A percentile compares a stretch with the other conserved stretches of the same genome.
These are phyloP conservation scores for Scaptomyza graminum DNA, from an alignment of 1,140 invertebrate species.

Conservation along the genomic window DNA sequence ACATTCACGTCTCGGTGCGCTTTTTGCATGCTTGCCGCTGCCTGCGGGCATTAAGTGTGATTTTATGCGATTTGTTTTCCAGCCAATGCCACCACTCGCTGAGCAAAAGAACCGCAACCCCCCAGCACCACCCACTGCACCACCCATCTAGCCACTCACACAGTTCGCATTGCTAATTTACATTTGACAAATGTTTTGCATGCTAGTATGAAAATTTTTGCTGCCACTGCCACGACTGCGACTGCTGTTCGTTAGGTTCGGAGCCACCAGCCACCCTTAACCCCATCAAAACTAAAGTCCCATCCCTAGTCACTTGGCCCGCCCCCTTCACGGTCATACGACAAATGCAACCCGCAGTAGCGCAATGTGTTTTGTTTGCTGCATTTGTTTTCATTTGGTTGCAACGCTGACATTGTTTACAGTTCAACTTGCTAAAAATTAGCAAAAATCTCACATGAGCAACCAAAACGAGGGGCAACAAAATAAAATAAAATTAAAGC, in stretches of 20 bases:
- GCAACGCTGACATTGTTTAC: conserved; percentile 74
- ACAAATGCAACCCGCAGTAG: conserved; percentile 32
- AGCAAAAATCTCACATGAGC: conserved; percentile 73
- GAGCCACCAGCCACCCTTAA: conserved; percentile 3
- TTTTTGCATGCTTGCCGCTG: conserved; percentile 71
- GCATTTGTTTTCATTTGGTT: conserved; percentile 79
- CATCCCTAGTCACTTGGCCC: not conserved
- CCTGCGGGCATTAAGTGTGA: conserved; percentile 81
- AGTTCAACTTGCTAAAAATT: conserved; percentile 78
- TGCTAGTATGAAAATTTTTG: conserved; percentile 66
- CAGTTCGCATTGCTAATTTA: conserved; percentile 68
- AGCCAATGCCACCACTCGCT: conserved; percentile 39
- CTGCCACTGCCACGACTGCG: conserved; percentile 54
- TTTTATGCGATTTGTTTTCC: conserved; percentile 76
- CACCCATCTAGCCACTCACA: conserved; percentile 5
- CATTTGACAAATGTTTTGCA: conserved; percentile 81
- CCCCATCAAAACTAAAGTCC: not conserved
- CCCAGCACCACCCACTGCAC: not conserved
- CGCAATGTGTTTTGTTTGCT: conserved; percentile 61
- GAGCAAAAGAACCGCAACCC: conserved; percentile 57
- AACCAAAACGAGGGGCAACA: conserved; percentile 28
- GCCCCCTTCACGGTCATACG: too few species aligned
- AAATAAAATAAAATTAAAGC: conserved; percentile 30
- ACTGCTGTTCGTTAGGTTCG: conserved; percentile 64
- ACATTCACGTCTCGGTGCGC: conserved; percentile 76